phyloP scores from a whole-genome alignment of 2,888 invertebrate species.

The Himalopsyche japonica region DNA sequence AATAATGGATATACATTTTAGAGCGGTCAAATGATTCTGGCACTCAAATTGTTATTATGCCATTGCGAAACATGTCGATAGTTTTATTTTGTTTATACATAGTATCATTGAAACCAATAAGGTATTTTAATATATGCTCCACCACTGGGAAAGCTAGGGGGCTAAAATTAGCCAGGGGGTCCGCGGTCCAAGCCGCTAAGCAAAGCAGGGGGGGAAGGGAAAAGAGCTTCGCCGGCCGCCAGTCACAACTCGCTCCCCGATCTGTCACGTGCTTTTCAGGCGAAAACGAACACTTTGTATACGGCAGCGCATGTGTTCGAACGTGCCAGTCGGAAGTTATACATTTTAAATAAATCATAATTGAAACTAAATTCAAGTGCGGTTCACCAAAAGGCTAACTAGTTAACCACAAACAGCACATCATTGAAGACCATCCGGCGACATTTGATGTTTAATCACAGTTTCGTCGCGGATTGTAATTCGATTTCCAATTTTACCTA shows the following conservation, averaged over 20 bases:
- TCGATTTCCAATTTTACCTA: neutral
- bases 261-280: neutral
- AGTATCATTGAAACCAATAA: no score
- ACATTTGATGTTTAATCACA: neutral
- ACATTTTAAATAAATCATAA: neutral
- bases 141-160: slow-evolving; percentile 55
- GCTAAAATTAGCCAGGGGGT: slow-evolving; percentile 61
- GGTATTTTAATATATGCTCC: neutral
- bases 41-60: no score
- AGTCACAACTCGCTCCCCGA: slow-evolving; percentile 18
- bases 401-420: neutral
- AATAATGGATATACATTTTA: no score
- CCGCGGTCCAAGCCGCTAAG: slow-evolving; percentile 58
- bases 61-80: no score
- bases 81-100: no score
- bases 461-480: neutral
- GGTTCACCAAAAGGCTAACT: neutral
- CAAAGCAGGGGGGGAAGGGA: neutral
- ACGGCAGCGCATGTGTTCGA: neutral
- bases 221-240: neutral
- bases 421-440: neutral
- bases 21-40: no score
- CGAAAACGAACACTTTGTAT: neutral
- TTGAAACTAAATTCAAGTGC: neutral
- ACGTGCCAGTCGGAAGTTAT: neutral